Conservation (phyloP, 2,888 invertebrate species). For the Noctua comes region DNA sequence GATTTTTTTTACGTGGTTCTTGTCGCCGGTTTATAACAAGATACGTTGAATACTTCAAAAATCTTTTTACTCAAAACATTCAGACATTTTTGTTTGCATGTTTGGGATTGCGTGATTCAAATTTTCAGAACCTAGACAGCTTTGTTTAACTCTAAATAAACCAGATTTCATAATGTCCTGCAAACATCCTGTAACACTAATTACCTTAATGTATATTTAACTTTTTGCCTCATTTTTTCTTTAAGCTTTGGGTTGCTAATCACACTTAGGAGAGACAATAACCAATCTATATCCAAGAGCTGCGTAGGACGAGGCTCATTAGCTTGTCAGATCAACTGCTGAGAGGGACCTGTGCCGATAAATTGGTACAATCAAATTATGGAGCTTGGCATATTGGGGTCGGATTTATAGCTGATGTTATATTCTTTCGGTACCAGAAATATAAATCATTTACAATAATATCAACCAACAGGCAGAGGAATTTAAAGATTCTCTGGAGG, state of each 20-base stretch:
- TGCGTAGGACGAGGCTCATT: slow-evolving; percentile 42
- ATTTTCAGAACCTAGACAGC: background rate
- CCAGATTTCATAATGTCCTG: background rate
- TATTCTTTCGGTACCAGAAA: background rate
- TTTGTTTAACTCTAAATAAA: background rate
- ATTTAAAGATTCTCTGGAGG: background rate
- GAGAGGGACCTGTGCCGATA: slow-evolving; percentile 8
- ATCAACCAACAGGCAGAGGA: background rate
- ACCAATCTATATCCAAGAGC: slow-evolving; percentile 19
- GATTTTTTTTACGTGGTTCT: background rate
- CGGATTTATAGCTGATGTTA: background rate
- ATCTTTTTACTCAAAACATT: background rate
- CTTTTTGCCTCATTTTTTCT: slow-evolving; percentile 21
- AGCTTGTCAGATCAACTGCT: slow-evolving; percentile 7
- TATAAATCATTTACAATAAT: background rate
- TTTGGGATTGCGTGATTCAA: background rate
- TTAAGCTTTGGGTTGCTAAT: background rate
- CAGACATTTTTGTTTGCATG: background rate
- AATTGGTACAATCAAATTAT: slow-evolving; percentile 38
- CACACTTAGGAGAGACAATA: slow-evolving; percentile 28
- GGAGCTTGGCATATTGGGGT: slow-evolving; percentile 11
- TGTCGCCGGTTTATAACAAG: background rate
- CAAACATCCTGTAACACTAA: slow-evolving; percentile 3
- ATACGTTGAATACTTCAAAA: too few relatives aligned
- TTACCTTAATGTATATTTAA: slow-evolving; percentile 17